Conservation (phyloP, 2,888 invertebrate genomes). For the Xanthia togata region DNA sequence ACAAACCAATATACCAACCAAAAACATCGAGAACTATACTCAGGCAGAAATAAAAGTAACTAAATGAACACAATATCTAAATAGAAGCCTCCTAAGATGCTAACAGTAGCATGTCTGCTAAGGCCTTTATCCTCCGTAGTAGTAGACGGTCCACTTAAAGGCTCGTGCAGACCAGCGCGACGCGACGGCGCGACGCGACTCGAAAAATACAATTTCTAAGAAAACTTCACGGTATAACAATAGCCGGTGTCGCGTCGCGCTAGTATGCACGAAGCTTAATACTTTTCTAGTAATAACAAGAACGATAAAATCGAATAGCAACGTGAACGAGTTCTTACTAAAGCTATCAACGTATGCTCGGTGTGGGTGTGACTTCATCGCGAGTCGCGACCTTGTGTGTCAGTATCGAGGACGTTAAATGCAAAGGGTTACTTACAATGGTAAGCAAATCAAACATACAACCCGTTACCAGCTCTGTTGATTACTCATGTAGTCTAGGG, state of each 20-base stretch:
- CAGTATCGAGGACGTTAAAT: background rate
- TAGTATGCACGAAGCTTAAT: too few species aligned
- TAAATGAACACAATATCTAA: too few species aligned
- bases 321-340: constrained; percentile 6
- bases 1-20: too few species aligned
- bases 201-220: too few species aligned
- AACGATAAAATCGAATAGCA: constrained; percentile 4
- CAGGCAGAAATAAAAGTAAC: too few species aligned
- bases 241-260: too few species aligned
- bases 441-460: constrained; percentile 1
- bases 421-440: constrained; percentile 2
- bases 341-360: background rate
- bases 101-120: background rate
- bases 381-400: constrained; percentile 21
- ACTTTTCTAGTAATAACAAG: background rate
- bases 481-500: background rate
- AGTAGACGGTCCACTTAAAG: background rate
- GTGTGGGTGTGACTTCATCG: constrained; percentile 24
- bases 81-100: too few species aligned
- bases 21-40: too few species aligned
- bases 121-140: too few species aligned
- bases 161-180: too few species aligned
- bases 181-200: too few species aligned
- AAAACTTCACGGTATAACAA: too few species aligned
- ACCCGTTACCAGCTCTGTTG: background rate